Percentiles rank a stretch among this genome's conserved stretches.
Conservation (phyloP, 2,888 invertebrate genomes). For the Pardosa pseudoannulata region DNA sequence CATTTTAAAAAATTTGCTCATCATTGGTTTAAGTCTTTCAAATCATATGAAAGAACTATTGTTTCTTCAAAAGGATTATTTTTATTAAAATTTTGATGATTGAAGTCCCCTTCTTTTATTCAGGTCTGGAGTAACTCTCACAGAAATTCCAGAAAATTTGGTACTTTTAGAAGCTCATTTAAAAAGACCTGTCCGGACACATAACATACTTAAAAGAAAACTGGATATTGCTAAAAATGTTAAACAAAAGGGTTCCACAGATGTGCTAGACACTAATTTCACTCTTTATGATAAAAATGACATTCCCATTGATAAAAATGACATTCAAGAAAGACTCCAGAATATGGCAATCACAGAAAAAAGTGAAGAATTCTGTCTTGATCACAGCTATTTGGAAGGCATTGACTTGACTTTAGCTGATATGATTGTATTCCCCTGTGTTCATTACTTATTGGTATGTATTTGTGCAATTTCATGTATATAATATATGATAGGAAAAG, state of each 20-base stretch:
- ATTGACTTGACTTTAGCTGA: conserved; percentile 89
- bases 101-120: too few relatives aligned
- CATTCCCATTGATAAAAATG: neutral
- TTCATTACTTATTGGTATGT: conserved; percentile 79
- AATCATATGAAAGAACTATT: too few relatives aligned
- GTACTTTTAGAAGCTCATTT: conserved; percentile 90
- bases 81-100: too few relatives aligned
- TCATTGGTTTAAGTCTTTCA: too few relatives aligned
- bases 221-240: conserved; percentile 78
- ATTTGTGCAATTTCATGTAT: neutral
- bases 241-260: conserved; percentile 45
- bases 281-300: conserved; percentile 31
- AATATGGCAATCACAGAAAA: conserved; percentile 53
- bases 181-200: conserved; percentile 87
- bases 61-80: too few relatives aligned
- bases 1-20: too few relatives aligned
- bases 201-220: conserved; percentile 88
- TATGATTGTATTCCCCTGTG: conserved; percentile 86
- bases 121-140: neutral
- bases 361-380: conserved; percentile 74
- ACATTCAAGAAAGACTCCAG: conserved; percentile 29
- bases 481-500: too few relatives aligned
- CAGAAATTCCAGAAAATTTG: conserved; percentile 83
- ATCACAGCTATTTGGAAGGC: conserved; percentile 89
- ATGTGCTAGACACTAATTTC: neutral